Conservation (phyloP, 1,140 invertebrate genomes). For the Neodiprion lecontei region DNA sequence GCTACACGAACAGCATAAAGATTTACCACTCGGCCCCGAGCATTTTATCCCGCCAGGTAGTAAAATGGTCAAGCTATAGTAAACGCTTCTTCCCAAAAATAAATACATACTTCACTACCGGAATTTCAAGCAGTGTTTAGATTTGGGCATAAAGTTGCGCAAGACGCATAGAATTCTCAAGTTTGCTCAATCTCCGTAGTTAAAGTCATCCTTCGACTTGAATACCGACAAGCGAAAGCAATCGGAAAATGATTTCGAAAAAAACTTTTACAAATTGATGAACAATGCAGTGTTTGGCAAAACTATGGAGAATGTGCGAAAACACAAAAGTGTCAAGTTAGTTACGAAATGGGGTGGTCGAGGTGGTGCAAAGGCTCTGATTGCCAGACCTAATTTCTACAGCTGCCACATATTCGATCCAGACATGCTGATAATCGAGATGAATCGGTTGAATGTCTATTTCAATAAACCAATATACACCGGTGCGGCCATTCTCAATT, state of each 20-base stretch:
- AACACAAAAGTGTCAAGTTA: constrained; percentile 54
- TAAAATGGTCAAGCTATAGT: constrained; percentile 47
- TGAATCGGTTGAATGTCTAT: constrained; percentile 22
- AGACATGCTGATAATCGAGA: constrained; percentile 47
- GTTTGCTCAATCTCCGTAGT: constrained; percentile 54
- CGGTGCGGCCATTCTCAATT: constrained; percentile 6
- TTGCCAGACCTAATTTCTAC: constrained; percentile 54
- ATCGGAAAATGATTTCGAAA: constrained; percentile 57
- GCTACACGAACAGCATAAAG: too few relatives aligned
- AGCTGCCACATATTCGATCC: constrained; percentile 45
- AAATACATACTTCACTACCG: constrained; percentile 63
- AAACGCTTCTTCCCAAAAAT: constrained; percentile 49
- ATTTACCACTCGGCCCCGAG: constrained; percentile 58
- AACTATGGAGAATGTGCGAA: constrained; percentile 30
- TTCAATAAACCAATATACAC: constrained; percentile 34
- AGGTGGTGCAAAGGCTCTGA: constrained; percentile 43
- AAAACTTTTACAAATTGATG: constrained; percentile 62
- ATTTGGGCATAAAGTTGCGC: constrained; percentile 54
- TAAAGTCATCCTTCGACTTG: constrained; percentile 59
- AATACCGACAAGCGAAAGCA: constrained; percentile 47
- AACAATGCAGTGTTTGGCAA: constrained; percentile 61
- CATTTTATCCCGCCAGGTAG: constrained; percentile 31
- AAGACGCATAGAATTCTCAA: constrained; percentile 60
- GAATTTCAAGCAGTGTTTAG: constrained; percentile 60
- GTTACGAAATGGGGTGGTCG: constrained; percentile 44